Percentiles rank a stretch among this genome's conserved stretches.
Evolutionary conservation across 2,113 vertebrate species (phyloP).

Genomic region (Varanus salvator): DNA sequence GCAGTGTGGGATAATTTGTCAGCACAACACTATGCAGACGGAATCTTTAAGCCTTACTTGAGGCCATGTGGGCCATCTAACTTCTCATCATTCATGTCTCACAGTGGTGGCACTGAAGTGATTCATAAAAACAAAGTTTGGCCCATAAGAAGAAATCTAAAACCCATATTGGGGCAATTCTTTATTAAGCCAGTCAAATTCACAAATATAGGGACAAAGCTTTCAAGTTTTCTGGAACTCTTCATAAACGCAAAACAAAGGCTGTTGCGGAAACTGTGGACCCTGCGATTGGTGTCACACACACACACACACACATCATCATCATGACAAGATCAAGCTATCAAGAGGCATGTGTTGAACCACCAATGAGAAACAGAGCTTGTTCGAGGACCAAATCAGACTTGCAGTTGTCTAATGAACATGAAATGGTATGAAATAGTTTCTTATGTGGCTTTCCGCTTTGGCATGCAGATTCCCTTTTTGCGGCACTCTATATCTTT

Average conservation of each 20-base stretch:
- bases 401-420: neutral
- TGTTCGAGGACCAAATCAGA: neutral
- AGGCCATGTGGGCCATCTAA: slow-evolving; percentile 9
- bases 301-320: neutral
- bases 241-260: neutral
- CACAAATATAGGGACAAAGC: neutral
- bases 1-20: too few relatives aligned
- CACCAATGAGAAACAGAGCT: neutral
- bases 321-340: neutral
- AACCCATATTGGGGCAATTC: too few relatives aligned
- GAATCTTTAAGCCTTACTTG: slow-evolving; percentile 71
- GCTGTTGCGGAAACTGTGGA: neutral
- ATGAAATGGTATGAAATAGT: too few relatives aligned
- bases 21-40: slow-evolving; percentile 24
- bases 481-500: too few relatives aligned
- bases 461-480: too few relatives aligned
- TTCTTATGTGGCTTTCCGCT: too few relatives aligned
- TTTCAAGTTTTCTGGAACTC: neutral
- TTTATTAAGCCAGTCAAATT: too few relatives aligned
- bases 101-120: neutral
- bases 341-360: neutral
- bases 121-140: neutral
- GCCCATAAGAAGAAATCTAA: neutral
- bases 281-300: neutral
- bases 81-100: neutral